phyloP scores from a whole-genome alignment of 2,113 vertebrate genomes.

The Toxostoma redivivum region DNA sequence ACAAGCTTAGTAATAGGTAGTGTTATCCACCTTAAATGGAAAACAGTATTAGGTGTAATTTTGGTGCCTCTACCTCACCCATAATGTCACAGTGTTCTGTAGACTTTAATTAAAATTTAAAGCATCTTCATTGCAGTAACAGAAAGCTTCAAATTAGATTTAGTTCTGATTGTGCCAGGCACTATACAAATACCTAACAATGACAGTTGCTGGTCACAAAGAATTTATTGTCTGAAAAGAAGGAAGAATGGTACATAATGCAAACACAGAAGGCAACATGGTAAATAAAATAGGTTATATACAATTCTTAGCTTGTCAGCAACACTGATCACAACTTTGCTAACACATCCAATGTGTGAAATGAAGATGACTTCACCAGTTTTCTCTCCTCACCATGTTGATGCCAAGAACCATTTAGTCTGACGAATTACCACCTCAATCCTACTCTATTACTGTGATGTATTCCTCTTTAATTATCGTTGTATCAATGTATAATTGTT shows the following conservation, averaged over 20 bases:
- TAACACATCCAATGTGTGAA: not conserved
- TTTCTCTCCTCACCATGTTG: not conserved
- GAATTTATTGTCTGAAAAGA: slow-evolving; percentile 1
- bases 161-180: slow-evolving; percentile 29
- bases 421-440: not conserved
- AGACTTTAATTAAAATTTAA: not conserved
- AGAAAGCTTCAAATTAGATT: not conserved
- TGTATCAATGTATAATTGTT: not conserved
- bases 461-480: slow-evolving; percentile 15
- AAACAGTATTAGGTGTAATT: not conserved
- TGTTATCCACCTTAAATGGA: not conserved
- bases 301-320: not conserved
- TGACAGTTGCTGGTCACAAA: not conserved
- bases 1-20: not conserved
- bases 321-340: not conserved
- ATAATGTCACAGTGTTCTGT: not conserved
- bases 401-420: not conserved
- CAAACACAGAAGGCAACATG: not conserved
- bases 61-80: not conserved
- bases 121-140: not conserved
- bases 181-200: slow-evolving; percentile 41
- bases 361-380: not conserved
- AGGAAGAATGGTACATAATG: not conserved
- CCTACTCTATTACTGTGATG: not conserved
- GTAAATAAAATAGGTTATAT: not conserved